Evolutionary conservation across 2,113 vertebrate genomes (phyloP).

Genomic region (Ploceus nigricollis): DNA sequence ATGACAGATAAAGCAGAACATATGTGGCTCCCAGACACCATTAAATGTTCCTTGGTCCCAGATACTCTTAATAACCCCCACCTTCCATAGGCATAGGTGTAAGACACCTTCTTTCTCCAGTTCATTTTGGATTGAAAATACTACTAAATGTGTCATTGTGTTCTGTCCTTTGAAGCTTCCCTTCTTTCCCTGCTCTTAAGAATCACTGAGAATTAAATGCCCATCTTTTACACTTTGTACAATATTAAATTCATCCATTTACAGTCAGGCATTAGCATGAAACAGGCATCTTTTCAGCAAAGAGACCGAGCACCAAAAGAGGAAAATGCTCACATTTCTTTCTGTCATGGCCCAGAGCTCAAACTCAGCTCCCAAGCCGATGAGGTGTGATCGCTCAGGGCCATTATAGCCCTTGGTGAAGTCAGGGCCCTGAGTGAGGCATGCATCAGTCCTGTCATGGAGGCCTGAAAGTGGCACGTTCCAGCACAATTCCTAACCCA

Average conservation of each 20-base stretch:
- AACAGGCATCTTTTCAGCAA: background rate
- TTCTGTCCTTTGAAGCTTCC: background rate
- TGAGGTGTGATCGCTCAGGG: accelerated
- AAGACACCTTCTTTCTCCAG: background rate
- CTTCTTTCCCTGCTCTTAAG: background rate
- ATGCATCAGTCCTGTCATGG: background rate
- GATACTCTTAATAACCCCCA: background rate
- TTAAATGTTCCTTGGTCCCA: background rate
- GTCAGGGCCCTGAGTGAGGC: background rate
- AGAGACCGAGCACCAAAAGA: background rate
- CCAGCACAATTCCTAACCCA: background rate
- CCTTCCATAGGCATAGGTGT: background rate
- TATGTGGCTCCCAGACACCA: background rate
- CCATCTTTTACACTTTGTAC: background rate
- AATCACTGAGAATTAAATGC: background rate
- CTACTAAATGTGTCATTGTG: background rate
- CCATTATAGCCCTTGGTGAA: background rate
- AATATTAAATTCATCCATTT: background rate
- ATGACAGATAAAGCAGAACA: background rate
- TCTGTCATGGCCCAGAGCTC: background rate
- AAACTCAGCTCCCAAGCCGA: background rate
- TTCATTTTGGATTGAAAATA: background rate
- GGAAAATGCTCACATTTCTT: background rate
- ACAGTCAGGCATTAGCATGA: background rate
- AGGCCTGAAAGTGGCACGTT: background rate